phyloP scores from a whole-genome alignment of 2,797 vertebrate genomes.

The Hypotaenidia philippensis region DNA sequence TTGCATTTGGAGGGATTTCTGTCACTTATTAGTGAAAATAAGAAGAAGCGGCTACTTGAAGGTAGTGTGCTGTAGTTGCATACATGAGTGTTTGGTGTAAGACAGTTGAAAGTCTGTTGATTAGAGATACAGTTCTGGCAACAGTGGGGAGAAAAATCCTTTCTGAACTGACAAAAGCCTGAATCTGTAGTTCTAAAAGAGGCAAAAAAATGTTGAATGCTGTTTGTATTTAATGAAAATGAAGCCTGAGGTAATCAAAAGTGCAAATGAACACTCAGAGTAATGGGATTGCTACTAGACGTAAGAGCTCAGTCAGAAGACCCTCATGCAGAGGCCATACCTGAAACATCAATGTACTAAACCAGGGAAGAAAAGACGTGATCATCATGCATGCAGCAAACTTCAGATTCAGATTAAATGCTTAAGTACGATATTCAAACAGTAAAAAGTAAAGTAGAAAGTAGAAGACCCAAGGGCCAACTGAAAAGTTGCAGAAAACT shows the following conservation, averaged over 20 bases:
- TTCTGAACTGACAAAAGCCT: neutral
- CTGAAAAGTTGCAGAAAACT: neutral
- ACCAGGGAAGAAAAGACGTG: neutral
- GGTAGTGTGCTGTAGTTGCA: accelerated
- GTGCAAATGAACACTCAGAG: neutral
- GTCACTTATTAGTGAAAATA: neutral
- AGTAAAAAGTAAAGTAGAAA: neutral
- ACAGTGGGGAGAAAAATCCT: accelerated
- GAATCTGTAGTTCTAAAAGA: neutral
- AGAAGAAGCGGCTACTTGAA: neutral
- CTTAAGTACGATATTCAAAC: neutral
- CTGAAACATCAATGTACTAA: neutral
- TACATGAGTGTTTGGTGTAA: neutral
- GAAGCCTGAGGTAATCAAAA: neutral
- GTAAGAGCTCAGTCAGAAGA: neutral
- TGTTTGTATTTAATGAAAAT: neutral
- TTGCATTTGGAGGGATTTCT: neutral
- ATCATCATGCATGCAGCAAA: neutral
- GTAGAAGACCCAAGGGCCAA: neutral
- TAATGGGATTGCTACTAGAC: neutral
- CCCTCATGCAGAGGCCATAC: accelerated
- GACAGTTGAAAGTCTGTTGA: neutral
- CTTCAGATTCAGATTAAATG: neutral
- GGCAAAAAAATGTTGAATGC: neutral
- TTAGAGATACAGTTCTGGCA: accelerated